A percentile compares a stretch with the other conserved stretches of the same genome.
Conservation (phyloP, 2,113 vertebrate species). For the Lampris incognitus region DNA sequence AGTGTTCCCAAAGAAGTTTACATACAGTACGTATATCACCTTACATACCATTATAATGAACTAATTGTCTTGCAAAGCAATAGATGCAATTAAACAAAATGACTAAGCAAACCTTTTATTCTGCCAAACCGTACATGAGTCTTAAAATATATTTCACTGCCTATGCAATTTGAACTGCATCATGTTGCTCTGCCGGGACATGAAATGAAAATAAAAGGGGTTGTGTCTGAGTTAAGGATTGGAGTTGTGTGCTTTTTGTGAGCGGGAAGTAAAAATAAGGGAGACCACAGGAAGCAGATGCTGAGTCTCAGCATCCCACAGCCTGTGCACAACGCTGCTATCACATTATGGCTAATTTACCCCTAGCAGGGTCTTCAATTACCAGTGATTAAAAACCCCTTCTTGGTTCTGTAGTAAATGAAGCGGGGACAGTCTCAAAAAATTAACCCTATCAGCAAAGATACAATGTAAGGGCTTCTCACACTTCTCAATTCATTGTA, state of each 20-base stretch:
- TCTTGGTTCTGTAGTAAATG: conserved; percentile 27
- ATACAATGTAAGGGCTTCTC: background rate
- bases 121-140: background rate
- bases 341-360: conserved; percentile 58
- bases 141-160: background rate
- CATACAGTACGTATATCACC: background rate
- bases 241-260: conserved; percentile 16
- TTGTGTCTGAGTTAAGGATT: conserved; percentile 50
- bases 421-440: conserved; percentile 23
- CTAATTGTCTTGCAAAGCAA: background rate
- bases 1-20: background rate
- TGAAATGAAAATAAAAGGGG: conserved; percentile 14
- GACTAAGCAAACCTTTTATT: background rate
- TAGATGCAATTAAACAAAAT: background rate
- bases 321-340: conserved; percentile 46
- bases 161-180: conserved; percentile 5
- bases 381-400: conserved; percentile 58
- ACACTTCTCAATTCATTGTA: too few relatives aligned
- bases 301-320: conserved; percentile 14
- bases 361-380: conserved; percentile 66
- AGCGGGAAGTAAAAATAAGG: conserved; percentile 11
- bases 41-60: background rate
- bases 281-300: conserved; percentile 43
- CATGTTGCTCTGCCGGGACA: conserved; percentile 28
- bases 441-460: conserved; percentile 3